Base-by-base conservation (phyloP, 2,888 invertebrate species). In the Gisinianus flammeolus region DNA sequence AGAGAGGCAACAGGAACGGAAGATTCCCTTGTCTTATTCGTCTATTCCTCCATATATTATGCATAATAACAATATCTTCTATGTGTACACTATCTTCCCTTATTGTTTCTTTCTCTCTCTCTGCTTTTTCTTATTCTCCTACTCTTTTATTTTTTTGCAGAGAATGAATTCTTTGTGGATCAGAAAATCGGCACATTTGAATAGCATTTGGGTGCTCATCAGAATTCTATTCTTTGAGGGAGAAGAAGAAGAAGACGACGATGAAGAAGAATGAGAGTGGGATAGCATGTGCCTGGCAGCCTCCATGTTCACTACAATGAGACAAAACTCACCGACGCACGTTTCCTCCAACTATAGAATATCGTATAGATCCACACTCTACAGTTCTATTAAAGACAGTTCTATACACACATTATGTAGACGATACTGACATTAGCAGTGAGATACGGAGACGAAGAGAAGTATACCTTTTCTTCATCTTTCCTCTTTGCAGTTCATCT, bases 251-350 rank as follows among this genome's bases (percentile, higher is more conserved):
- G 68, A 35, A 19, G 44, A 16, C 24, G 26, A 62, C 16, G n/a
- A 58, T 10, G n/a, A 24, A 68, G 68, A 44, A 44, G 26, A 70
- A 52, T 52, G 26, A 54, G 28, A 24, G 52, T 70, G 44, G 67
- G 77, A 52, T 70, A 74, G 76, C 79, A 79, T 79, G 79, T 79
- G 79, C 79, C 79, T 75, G 79, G 79, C 79, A 77, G 74, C 79
- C 77, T 77, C 77, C 77, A 19, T 26, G 12, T 35, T 33, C 44
- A 44, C 44, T 16, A 44, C 16, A 44, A 19, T 16, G 33, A 74
- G 30, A 56, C 31, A 28, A 56, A 70, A 44, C 33, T 62, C 52
- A 54, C 70, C 62, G 62, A 62, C 62, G 62, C 62, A 62, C 62
- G 22, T 62, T 62, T 62, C 62, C 12, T 28, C 28, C 62, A 5